Evolutionary conservation across 1,140 invertebrate species (phyloP).

Genomic region (Hesperophylax magnus): DNA sequence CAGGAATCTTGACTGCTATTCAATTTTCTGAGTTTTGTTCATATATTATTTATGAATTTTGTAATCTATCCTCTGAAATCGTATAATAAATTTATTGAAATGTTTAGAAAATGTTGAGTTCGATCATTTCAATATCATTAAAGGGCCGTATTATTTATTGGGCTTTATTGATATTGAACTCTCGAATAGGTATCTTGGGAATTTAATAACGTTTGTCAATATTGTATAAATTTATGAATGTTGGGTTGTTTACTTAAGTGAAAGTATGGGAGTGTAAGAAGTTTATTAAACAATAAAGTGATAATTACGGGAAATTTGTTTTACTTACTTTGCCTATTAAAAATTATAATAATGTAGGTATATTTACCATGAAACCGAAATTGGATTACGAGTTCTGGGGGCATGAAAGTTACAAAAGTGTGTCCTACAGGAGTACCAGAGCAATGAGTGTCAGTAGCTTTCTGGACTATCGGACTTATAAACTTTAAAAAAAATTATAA

Average conservation of each 20-base stretch:
- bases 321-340: background rate
- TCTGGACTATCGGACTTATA: no score
- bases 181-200: background rate
- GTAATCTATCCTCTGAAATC: background rate
- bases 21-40: background rate
- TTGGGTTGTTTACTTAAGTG: constrained; percentile 29
- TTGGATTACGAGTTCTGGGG: background rate
- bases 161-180: background rate
- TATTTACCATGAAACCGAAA: no score
- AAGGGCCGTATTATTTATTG: background rate
- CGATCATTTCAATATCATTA: background rate
- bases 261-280: constrained; percentile 9
- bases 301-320: constrained; percentile 14
- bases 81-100: constrained; percentile 19
- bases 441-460: no score
- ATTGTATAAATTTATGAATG: constrained; percentile 30
- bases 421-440: background rate
- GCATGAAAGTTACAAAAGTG: background rate
- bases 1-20: no score
- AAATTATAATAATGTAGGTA: no score
- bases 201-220: constrained; percentile 33
- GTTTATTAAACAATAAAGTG: constrained; percentile 25
- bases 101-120: constrained; percentile 25
- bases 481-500: no score
- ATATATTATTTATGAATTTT: background rate